phyloP scores from a whole-genome alignment of 2,113 vertebrate genomes.

The Myotis brandtii region DNA sequence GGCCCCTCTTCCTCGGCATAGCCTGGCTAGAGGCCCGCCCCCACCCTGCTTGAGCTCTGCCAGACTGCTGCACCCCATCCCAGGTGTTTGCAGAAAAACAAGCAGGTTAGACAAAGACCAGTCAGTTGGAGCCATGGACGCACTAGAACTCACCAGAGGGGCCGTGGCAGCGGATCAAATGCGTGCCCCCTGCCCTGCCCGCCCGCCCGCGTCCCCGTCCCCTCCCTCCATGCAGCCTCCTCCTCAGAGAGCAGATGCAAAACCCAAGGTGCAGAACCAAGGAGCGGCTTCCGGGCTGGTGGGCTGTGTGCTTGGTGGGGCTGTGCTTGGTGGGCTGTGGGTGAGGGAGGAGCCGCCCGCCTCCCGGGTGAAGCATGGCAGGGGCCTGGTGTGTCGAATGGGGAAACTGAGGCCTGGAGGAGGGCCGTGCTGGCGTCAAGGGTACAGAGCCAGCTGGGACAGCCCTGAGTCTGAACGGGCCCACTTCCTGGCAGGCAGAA shows the following conservation, averaged over 20 bases:
- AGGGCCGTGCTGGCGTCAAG: background rate
- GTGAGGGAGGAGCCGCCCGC: conserved; percentile 57
- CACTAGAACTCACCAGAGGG: conserved; percentile 58
- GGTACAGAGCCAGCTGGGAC: accelerated
- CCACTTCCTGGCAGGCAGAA: background rate
- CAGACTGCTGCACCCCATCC: conserved; percentile 30
- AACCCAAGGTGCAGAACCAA: background rate
- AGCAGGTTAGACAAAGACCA: conserved; percentile 80
- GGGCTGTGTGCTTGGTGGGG: background rate
- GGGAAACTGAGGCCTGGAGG: background rate
- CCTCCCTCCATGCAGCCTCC: background rate
- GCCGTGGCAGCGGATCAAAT: background rate
- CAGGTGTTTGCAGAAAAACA: conserved; percentile 74
- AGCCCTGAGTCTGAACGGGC: background rate
- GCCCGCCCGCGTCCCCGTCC: accelerated
- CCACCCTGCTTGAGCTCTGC: background rate
- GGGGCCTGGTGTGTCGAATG: accelerated
- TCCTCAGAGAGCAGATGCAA: background rate
- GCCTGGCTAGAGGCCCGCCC: background rate
- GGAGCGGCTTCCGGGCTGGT: background rate
- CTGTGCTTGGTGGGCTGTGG: background rate
- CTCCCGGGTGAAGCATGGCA: background rate
- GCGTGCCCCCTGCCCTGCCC: background rate
- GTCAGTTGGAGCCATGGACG: conserved; percentile 73
- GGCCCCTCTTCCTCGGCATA: background rate